These are phyloP conservation scores for Magallana angulata DNA, from an alignment of 1,140 invertebrate genomes.

Conservation along the genomic window DNA sequence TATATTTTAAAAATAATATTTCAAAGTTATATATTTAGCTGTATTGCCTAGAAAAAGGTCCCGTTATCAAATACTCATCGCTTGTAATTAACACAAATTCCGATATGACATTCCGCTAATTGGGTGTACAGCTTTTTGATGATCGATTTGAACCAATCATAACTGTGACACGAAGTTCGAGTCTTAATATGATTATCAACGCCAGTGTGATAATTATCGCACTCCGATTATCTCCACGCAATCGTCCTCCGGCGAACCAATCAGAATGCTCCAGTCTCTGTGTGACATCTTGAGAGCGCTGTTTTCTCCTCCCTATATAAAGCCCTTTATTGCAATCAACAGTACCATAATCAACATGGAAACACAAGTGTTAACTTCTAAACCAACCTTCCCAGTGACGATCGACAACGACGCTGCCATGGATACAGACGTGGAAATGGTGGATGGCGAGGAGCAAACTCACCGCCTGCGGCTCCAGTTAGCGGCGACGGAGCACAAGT, in stretches of 20 bases:
- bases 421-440: background rate
- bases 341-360: background rate
- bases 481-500: slow-evolving; percentile 53
- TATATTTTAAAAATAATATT: no score
- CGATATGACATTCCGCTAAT: background rate
- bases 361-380: background rate
- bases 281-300: background rate
- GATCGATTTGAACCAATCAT: slow-evolving; percentile 5
- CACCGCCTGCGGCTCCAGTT: slow-evolving; percentile 10
- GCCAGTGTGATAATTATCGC: background rate
- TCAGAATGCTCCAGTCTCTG: background rate
- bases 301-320: background rate
- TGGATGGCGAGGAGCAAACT: background rate
- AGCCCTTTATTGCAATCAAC: background rate
- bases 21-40: no score
- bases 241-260: background rate
- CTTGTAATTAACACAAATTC: background rate
- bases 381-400: background rate
- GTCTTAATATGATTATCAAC: background rate
- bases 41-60: no score
- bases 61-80: no score
- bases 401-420: background rate
- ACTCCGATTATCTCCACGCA: background rate
- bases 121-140: background rate
- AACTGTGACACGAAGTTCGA: background rate